Percentiles rank a stretch among this genome's conserved stretches.
Evolutionary conservation across 2,113 vertebrate species (phyloP).

Genomic region (Cebus imitator): DNA sequence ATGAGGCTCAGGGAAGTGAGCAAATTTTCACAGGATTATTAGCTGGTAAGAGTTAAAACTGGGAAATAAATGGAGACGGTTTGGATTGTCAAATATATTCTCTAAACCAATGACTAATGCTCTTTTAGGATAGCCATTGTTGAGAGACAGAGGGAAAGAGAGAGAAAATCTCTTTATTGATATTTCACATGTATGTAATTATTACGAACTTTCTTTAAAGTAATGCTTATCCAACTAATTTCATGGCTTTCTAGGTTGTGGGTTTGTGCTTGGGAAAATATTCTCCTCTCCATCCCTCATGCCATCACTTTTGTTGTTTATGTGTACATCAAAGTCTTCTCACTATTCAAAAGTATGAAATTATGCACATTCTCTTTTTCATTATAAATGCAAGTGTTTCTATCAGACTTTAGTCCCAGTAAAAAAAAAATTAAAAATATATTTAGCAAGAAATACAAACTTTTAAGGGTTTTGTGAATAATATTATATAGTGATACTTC

Average conservation of each 20-base stretch:
- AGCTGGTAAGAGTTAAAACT: background rate
- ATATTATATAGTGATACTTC: background rate
- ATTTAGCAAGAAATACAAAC: constrained; percentile 2
- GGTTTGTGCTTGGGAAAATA: background rate
- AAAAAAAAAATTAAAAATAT: background rate
- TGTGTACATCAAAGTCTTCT: background rate
- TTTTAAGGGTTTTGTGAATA: background rate
- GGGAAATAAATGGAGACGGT: background rate
- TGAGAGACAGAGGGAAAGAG: background rate
- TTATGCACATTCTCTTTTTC: background rate
- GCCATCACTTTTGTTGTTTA: background rate
- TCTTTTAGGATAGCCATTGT: background rate
- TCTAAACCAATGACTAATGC: background rate
- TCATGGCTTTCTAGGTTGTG: background rate
- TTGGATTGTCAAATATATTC: background rate
- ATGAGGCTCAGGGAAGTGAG: background rate
- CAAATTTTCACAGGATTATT: background rate
- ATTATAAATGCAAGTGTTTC: background rate
- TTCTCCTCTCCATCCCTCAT: too few relatives aligned
- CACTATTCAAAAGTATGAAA: background rate
- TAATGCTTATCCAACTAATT: background rate
- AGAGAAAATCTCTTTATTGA: background rate
- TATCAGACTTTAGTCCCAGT: background rate
- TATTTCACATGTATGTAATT: background rate
- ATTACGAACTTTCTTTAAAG: background rate